Evolutionary conservation across 2,113 vertebrate species (phyloP), one percentile per base, ranked within the genome.

Genomic region (Mustela lutreola): DNA sequence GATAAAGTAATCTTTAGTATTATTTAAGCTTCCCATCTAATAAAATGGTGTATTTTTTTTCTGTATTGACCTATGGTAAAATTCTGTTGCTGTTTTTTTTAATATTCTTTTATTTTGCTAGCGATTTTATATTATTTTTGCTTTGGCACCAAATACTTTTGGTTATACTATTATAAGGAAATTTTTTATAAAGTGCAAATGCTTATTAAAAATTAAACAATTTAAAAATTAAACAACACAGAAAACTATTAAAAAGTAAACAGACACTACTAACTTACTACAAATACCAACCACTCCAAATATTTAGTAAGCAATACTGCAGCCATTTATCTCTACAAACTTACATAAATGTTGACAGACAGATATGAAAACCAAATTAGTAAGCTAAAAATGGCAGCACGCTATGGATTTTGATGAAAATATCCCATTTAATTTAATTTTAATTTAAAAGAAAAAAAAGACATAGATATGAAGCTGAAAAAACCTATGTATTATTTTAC

Each of bases 191-290:
- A 94, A 62, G 0, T 83, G 12, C 26, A 70, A 56, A 39, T 89
- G 14, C 67, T 22, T 97, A 50, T 73, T 83, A 90, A 90, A 86
- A 73, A 26, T 39, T 87, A 82, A 42, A 24, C 15, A 76, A 39
- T n/a, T 78, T 82, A 90, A 90, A 85, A 79, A 26, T 39, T 90
- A 83, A 50, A 21, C 11, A 78, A 48, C 28, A 26, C 21, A 58
- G 26, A 21, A 58, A 97, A n/a, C 7, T 85, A n/a, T 95, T 89
- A n/a, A 85, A 90, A 86, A 50, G 4, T 65, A 94, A 75, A 70
- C 0, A 42, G 4, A 24, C 39, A 81, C 31, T n/a, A 60, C 11
- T 81, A 33, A 67, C 14, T 86, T 67, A 92, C 16, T 4, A 63
- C 3, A 93, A 58, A 76, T 48, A 62, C 5, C 85, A 67, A 39